Evolutionary conservation across 1,140 invertebrate genomes (phyloP).

Genomic region (Brachionus calyciflorus): DNA sequence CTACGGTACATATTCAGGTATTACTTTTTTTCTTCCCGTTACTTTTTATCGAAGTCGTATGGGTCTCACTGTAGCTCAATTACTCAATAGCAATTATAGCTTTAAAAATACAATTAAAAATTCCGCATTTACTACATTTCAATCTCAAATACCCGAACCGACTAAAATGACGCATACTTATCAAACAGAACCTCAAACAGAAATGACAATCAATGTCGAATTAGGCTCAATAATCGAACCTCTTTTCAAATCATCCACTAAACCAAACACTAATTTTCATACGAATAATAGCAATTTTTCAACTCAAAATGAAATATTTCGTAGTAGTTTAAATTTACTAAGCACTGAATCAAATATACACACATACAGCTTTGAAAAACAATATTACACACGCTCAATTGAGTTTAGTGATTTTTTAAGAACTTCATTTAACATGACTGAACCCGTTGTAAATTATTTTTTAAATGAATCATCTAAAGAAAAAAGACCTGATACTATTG

Average conservation of each 20-base stretch:
- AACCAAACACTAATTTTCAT: neutral
- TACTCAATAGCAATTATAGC: neutral
- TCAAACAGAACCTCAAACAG: neutral
- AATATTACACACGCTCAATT: constrained; percentile 24
- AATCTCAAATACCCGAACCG: neutral
- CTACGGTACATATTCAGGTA: constrained; percentile 42
- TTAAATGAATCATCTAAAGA: constrained; percentile 38
- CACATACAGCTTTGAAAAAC: constrained; percentile 44
- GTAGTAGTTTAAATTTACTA: constrained; percentile 10
- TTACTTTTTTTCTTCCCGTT: constrained; percentile 36
- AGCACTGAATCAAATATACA: constrained; percentile 28
- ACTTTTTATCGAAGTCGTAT: neutral
- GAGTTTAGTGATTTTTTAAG: constrained; percentile 35
- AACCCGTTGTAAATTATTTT: constrained; percentile 39
- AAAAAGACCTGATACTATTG: neutral
- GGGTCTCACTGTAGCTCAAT: neutral
- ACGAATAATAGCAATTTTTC: neutral
- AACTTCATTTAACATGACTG: neutral
- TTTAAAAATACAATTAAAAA: neutral
- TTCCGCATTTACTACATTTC: neutral
- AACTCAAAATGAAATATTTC: neutral
- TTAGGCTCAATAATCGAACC: constrained; percentile 25
- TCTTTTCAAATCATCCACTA: constrained; percentile 1
- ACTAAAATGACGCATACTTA: neutral
- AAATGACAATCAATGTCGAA: constrained; percentile 41